phyloP scores from a whole-genome alignment of 2,113 vertebrate species.

The Micronisus gabar region DNA sequence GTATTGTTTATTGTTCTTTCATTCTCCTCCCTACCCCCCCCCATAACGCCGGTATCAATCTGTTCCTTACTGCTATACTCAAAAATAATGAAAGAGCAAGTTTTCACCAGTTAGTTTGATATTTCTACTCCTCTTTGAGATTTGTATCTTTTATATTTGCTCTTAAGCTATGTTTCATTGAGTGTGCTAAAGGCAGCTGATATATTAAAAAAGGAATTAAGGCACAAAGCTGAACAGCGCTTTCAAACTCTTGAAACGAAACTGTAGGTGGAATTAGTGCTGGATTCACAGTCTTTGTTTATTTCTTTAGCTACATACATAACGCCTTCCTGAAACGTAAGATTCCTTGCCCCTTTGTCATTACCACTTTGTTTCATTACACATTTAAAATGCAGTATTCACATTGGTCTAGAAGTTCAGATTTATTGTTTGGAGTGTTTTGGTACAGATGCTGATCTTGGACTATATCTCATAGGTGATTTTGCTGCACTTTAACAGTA shows the following conservation, averaged over 20 bases:
- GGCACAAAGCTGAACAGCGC: background rate
- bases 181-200: background rate
- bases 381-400: background rate
- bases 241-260: background rate
- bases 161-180: background rate
- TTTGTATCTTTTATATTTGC: background rate
- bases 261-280: background rate
- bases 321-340: background rate
- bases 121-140: background rate
- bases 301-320: background rate
- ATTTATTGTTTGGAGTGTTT: background rate
- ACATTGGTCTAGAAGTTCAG: background rate
- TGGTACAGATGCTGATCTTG: background rate
- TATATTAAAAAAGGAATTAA: background rate
- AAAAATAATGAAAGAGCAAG: background rate
- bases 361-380: background rate
- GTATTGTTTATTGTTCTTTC: conserved; percentile 67
- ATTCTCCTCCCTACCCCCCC: background rate
- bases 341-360: background rate
- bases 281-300: background rate
- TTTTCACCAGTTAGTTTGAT: background rate
- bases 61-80: background rate
- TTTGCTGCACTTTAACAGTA: conserved; percentile 1
- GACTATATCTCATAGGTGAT: background rate
- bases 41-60: background rate